Percentiles rank a stretch among this genome's conserved stretches.
Conservation (phyloP, 2,888 invertebrate genomes). For the Pardosa pseudoannulata region DNA sequence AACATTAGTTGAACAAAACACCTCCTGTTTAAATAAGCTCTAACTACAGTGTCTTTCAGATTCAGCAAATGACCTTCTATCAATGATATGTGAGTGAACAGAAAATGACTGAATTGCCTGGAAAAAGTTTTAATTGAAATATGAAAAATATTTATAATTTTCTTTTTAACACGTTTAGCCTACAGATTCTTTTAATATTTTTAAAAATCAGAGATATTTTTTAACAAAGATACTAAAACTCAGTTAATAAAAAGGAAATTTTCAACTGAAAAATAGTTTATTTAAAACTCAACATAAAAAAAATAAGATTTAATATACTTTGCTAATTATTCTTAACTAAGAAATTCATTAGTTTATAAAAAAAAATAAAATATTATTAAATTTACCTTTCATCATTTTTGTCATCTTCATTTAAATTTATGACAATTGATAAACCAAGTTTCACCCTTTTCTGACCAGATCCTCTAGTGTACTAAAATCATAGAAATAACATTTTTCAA, state of each 20-base stretch:
- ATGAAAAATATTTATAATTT: no score
- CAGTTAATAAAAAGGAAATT: no score
- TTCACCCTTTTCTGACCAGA: constrained; percentile 79
- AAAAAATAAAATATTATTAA: no score
- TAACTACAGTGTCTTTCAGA: constrained; percentile 83
- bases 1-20: constrained; percentile 80
- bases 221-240: no score
- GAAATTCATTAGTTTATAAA: no score
- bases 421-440: constrained; percentile 84
- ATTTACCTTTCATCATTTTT: constrained; percentile 55
- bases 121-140: constrained; percentile 36
- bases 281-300: neutral
- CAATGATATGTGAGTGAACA: constrained; percentile 86
- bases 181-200: no score
- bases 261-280: no score
- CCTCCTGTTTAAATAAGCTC: constrained; percentile 81
- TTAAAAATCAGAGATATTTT: no score
- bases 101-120: constrained; percentile 84
- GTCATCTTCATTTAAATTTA: constrained; percentile 77
- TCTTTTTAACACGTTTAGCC: no score
- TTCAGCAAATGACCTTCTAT: constrained; percentile 78
- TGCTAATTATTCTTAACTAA: no score
- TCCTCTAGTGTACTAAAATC: constrained; percentile 48
- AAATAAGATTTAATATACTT: no score
- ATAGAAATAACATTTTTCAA: no score